Conservation (phyloP, 2,888 invertebrate genomes). For the Sinentomon sp. region DNA sequence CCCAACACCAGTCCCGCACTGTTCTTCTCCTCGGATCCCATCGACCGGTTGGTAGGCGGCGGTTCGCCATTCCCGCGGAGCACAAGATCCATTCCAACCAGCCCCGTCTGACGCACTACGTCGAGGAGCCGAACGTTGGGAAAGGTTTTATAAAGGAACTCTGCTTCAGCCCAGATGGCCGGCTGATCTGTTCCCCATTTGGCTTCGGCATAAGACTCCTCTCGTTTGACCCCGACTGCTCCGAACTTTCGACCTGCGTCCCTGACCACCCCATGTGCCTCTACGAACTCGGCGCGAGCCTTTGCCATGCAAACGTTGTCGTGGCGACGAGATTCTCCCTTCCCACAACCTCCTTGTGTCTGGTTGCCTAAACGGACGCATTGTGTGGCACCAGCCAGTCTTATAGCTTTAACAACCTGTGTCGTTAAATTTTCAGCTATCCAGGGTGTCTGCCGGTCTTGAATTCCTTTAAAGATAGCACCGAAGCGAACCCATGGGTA, state of each 20-base stretch:
- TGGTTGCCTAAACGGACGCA: conserved; percentile 63
- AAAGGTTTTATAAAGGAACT: conserved; percentile 78
- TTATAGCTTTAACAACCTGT: conserved; percentile 17
- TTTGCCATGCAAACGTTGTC: conserved; percentile 54
- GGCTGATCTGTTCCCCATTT: conserved; percentile 69
- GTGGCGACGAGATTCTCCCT: conserved; percentile 77
- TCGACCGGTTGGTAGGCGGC: not conserved
- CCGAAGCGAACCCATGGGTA: too few species aligned
- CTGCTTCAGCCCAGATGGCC: conserved; percentile 67
- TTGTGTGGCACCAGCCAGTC: conserved; percentile 64
- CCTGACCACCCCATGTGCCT: conserved; percentile 26
- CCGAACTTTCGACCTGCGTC: conserved; percentile 42
- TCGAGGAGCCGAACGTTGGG: conserved; percentile 62
- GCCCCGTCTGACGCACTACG: conserved; percentile 49
- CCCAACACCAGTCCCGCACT: not conserved
- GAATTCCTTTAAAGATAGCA: too few species aligned
- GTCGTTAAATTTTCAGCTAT: too few species aligned
- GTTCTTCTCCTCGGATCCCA: conserved; percentile 2
- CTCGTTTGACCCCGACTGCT: conserved; percentile 43
- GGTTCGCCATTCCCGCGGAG: conserved; percentile 21
- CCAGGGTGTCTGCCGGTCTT: too few species aligned
- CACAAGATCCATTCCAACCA: conserved; percentile 36
- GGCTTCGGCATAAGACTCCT: conserved; percentile 60
- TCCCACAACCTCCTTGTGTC: conserved; percentile 59
- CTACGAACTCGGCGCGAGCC: conserved; percentile 35